A percentile compares a stretch with the other conserved stretches of the same genome.
These are phyloP conservation scores for Xenopus laevis DNA, from an alignment of 2,113 vertebrate genomes.

Conservation along the genomic window DNA sequence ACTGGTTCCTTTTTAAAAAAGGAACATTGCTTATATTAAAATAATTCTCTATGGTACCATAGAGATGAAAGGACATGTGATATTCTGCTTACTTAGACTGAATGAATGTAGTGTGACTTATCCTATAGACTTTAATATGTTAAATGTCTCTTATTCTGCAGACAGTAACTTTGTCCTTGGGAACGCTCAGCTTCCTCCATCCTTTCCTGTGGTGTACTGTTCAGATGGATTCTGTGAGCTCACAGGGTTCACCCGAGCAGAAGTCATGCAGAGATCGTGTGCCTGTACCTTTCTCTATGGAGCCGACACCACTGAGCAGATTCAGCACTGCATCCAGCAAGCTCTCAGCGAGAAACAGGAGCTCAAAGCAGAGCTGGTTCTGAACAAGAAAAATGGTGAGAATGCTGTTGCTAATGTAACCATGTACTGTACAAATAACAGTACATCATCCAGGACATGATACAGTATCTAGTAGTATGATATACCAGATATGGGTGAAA, in stretches of 20 bases:
- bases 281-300: constrained; percentile 67
- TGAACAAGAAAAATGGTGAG: constrained; percentile 69
- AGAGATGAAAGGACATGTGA: too few species aligned
- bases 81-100: too few species aligned
- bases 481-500: too few species aligned
- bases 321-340: constrained; percentile 60
- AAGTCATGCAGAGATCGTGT: constrained; percentile 68
- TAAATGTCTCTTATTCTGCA: constrained; percentile 48
- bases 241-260: constrained; percentile 66
- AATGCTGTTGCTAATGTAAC: too few species aligned
- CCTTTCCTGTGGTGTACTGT: constrained; percentile 68
- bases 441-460: too few species aligned
- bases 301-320: constrained; percentile 61
- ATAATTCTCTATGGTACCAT: too few species aligned
- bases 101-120: too few species aligned
- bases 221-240: constrained; percentile 71
- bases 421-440: too few species aligned
- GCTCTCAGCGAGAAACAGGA: constrained; percentile 63
- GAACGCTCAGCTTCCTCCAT: constrained; percentile 63
- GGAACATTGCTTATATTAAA: too few species aligned
- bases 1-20: too few species aligned
- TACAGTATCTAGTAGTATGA: too few species aligned
- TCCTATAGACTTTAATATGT: too few species aligned
- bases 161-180: constrained; percentile 72
- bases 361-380: constrained; percentile 63